These are phyloP conservation scores for Monochamus alternatus DNA, from an alignment of 2,888 invertebrate genomes.

Conservation along the genomic window DNA sequence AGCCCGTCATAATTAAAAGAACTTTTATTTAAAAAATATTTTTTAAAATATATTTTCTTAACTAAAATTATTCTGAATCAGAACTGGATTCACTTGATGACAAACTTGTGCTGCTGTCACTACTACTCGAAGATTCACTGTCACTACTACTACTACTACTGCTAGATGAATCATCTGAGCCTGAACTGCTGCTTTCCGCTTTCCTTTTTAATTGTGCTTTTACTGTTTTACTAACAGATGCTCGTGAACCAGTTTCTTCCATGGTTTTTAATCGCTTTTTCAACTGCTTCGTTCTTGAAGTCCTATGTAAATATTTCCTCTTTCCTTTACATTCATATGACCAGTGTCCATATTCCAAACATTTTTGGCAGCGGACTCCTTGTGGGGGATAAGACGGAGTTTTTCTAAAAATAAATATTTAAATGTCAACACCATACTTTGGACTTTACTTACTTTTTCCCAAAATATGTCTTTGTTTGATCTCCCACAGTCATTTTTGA, in stretches of 20 bases:
- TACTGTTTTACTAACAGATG: conserved; percentile 32
- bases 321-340: conserved; percentile 95
- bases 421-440: conserved; percentile 12
- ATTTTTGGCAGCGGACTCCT: conserved; percentile 92
- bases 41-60: neutral
- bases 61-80: conserved; percentile 24
- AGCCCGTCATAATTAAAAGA: neutral
- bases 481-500: conserved; percentile 44
- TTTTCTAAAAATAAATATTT: conserved; percentile 71
- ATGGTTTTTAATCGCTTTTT: conserved; percentile 77
- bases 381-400: conserved; percentile 79
- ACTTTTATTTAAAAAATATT: neutral
- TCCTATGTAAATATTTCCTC: conserved; percentile 88
- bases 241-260: conserved; percentile 56
- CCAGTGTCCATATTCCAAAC: conserved; percentile 94
- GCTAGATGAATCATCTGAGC: conserved; percentile 43
- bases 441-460: conserved; percentile 45
- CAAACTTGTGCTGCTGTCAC: conserved; percentile 44
- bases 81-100: conserved; percentile 25
- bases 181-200: conserved; percentile 45
- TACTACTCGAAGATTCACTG: conserved; percentile 47
- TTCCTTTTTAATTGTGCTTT: conserved; percentile 47
- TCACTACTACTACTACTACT: conserved; percentile 48
- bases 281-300: conserved; percentile 86
- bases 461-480: conserved; percentile 41